Percentiles rank a stretch among this genome's conserved stretches.
Evolutionary conservation across 2,797 vertebrate species (phyloP).

Genomic region (Lithobates sylvaticus): DNA sequence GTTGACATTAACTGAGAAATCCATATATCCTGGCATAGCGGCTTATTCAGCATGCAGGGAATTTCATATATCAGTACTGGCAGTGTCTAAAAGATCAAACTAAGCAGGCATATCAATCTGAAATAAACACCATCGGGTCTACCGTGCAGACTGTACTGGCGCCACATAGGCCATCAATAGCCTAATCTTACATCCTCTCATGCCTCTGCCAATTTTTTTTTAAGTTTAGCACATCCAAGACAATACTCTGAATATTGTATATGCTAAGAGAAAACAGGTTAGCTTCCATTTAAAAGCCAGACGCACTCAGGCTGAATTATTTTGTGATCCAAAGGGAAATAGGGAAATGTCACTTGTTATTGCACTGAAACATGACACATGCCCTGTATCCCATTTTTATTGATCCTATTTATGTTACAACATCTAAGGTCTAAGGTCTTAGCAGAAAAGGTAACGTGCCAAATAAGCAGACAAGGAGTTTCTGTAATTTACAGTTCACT

Average conservation of each 20-base stretch:
- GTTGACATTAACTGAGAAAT: conserved; percentile 45
- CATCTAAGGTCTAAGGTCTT: no score
- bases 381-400: no score
- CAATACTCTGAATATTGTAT: neutral
- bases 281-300: neutral
- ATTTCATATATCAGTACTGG: conserved; percentile 44
- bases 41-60: conserved; percentile 21
- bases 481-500: no score
- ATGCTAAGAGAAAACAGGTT: neutral
- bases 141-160: conserved; percentile 36
- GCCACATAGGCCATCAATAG: conserved; percentile 39
- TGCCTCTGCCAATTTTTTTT: conserved; percentile 28
- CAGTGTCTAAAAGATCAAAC: conserved; percentile 42
- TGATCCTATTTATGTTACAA: no score
- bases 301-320: no score
- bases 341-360: neutral
- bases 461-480: no score
- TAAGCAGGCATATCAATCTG: conserved; percentile 54
- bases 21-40: conserved; percentile 32
- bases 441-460: no score
- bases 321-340: no score
- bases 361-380: neutral
- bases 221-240: conserved; percentile 3
- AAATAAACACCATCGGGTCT: conserved; percentile 46
- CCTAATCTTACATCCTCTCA: conserved; percentile 24